Conservation (phyloP, 1,140 invertebrate genomes). For the Maconellicoccus hirsutus region DNA sequence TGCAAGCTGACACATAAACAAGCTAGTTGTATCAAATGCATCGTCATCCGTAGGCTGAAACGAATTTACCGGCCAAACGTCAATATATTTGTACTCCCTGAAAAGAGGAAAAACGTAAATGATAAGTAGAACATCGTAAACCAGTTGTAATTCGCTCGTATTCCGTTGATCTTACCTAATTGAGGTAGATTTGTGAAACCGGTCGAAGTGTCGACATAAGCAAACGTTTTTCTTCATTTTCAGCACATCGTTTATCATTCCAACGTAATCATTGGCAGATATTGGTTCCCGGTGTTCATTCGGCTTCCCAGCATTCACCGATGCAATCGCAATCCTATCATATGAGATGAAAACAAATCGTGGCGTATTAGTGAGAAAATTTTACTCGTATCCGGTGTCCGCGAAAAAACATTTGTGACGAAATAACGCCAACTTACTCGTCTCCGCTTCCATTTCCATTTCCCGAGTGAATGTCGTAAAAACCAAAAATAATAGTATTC, state of each 20-base stretch:
- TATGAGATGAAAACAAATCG: too few species aligned
- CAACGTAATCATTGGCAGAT: conserved; percentile 62
- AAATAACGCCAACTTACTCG: too few species aligned
- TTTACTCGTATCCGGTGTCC: too few species aligned
- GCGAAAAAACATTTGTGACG: too few species aligned
- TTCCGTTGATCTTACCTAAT: conserved; percentile 17
- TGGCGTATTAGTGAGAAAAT: too few species aligned
- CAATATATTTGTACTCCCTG: conserved; percentile 63
- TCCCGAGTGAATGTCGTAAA: conserved; percentile 72
- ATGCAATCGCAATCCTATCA: neutral
- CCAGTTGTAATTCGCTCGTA: too few species aligned
- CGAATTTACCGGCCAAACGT: conserved; percentile 93
- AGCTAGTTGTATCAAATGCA: conserved; percentile 69
- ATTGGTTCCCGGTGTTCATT: conserved; percentile 27
- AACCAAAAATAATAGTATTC: conserved; percentile 86
- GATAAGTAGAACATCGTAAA: too few species aligned
- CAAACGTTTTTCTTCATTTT: conserved; percentile 92
- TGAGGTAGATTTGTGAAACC: conserved; percentile 60
- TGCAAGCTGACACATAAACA: conserved; percentile 94
- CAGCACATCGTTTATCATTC: conserved; percentile 73
- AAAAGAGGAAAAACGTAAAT: too few species aligned
- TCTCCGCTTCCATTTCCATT: too few species aligned
- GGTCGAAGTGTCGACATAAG: conserved; percentile 80
- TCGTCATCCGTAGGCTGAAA: conserved; percentile 62
- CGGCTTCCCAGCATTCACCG: conserved; percentile 6